A percentile compares a stretch with the other conserved stretches of the same genome.
These are phyloP conservation scores for cattle (Bos taurus) DNA, from an alignment of 2,113 vertebrate genomes.

Conservation along the genomic window DNA sequence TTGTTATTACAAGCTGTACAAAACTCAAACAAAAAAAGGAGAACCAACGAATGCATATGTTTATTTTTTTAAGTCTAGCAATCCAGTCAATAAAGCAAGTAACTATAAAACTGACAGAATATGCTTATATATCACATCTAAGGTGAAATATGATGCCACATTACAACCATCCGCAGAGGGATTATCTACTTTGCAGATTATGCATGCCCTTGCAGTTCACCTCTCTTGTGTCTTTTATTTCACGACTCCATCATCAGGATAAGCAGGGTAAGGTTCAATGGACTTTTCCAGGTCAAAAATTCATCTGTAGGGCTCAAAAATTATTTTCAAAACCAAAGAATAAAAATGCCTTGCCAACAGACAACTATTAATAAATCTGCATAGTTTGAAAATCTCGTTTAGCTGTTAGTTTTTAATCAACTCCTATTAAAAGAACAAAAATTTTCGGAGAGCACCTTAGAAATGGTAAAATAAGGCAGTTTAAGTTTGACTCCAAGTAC, in stretches of 20 bases:
- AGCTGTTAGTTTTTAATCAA: constrained; percentile 33
- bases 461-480: neutral
- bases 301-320: constrained; percentile 29
- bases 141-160: constrained; percentile 24
- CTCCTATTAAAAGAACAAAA: neutral
- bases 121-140: constrained; percentile 8
- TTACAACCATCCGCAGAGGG: neutral
- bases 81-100: constrained; percentile 2
- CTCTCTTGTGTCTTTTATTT: constrained; percentile 13
- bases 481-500: constrained; percentile 7
- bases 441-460: neutral
- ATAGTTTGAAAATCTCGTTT: constrained; percentile 21
- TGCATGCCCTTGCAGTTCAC: neutral
- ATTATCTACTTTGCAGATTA: constrained; percentile 23
- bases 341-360: constrained; percentile 21
- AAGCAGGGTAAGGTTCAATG: neutral
- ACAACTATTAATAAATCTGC: neutral
- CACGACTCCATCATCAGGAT: constrained; percentile 4
- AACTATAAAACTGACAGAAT: constrained; percentile 1
- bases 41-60: neutral
- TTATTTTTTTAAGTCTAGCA: neutral
- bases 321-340: constrained; percentile 49
- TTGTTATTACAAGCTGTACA: neutral
- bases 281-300: neutral
- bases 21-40: neutral